phyloP scores from a whole-genome alignment of 2,113 vertebrate species.

The Urocynchramus pylzowi region DNA sequence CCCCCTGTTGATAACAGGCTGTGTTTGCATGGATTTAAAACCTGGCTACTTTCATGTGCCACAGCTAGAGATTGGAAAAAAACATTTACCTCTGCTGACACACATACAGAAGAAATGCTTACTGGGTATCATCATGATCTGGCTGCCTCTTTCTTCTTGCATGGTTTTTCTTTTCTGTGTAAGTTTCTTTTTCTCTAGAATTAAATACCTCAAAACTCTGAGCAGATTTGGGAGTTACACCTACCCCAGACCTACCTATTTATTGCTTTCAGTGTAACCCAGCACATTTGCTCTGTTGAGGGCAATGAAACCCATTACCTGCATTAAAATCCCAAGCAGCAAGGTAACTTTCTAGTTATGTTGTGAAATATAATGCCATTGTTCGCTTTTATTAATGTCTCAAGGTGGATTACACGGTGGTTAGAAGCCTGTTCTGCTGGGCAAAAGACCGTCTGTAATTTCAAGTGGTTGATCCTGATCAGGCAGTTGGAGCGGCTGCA shows the following conservation, averaged over 20 bases:
- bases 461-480: slow-evolving; percentile 21
- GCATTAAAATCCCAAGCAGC: neutral
- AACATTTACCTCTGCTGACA: neutral
- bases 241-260: neutral
- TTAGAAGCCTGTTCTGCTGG: neutral
- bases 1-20: neutral
- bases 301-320: neutral
- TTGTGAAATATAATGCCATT: slow-evolving; percentile 8
- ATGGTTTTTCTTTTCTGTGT: neutral
- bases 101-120: neutral
- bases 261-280: neutral
- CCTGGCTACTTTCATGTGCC: neutral
- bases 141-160: neutral
- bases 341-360: slow-evolving; percentile 37
- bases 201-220: neutral
- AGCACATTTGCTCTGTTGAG: neutral
- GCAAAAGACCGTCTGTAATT: neutral
- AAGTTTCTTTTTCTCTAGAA: neutral
- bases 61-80: neutral
- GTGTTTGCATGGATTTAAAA: neutral
- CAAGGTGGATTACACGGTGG: neutral
- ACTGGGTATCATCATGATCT: neutral
- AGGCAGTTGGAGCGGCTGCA: neutral
- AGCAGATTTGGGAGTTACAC: neutral
- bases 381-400: neutral